Evolutionary conservation across 2,113 vertebrate species (phyloP).

Genomic region (Laticauda laticaudata): DNA sequence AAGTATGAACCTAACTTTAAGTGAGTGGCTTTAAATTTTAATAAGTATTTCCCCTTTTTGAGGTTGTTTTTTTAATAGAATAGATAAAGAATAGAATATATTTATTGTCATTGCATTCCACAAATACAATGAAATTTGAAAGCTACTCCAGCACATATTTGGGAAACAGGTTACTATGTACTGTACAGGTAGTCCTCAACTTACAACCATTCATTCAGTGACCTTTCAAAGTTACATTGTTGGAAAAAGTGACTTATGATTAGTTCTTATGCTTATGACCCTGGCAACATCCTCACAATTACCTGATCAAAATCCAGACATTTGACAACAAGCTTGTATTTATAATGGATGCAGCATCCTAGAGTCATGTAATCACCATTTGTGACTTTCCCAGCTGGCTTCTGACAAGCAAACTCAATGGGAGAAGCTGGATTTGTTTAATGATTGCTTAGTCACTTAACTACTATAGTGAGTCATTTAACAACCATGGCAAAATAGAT

Average conservation of each 20-base stretch:
- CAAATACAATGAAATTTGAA: too few species aligned
- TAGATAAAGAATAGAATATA: too few species aligned
- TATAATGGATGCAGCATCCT: not conserved
- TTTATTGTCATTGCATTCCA: too few species aligned
- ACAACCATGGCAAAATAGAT: not conserved
- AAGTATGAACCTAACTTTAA: not conserved
- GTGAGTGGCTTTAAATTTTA: not conserved
- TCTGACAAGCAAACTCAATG: not conserved
- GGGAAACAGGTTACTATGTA: not conserved
- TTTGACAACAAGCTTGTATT: not conserved
- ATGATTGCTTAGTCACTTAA: not conserved
- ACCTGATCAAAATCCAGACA: not conserved
- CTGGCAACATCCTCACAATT: not conserved
- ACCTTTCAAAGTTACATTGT: not conserved
- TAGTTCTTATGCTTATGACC: not conserved
- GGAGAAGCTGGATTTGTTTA: not conserved
- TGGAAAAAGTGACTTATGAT: not conserved
- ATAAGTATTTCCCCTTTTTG: not conserved
- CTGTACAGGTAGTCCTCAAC: not conserved
- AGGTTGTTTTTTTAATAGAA: not conserved
- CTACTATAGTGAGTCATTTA: not conserved
- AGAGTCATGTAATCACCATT: not conserved
- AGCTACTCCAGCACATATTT: too few species aligned
- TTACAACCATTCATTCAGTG: not conserved
- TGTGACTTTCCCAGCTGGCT: not conserved